Conservation (phyloP, 2,888 invertebrate genomes). For the Chouioia cunea region DNA sequence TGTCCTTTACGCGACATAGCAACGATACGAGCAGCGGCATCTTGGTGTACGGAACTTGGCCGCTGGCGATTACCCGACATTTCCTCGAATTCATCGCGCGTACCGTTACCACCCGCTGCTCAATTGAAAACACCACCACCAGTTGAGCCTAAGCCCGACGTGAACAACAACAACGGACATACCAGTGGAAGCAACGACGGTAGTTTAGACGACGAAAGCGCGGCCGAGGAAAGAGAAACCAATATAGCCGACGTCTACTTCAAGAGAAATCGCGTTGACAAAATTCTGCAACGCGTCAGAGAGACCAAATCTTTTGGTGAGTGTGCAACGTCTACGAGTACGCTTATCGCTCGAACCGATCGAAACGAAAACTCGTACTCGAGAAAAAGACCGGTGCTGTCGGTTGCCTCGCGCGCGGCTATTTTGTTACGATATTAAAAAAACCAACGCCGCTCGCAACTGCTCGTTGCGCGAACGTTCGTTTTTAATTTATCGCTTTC, state of each 20-base stretch:
- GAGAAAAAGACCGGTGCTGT: too few species aligned
- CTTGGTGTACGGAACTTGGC: constrained; percentile 65
- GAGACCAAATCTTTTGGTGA: constrained; percentile 65
- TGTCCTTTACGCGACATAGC: constrained; percentile 64
- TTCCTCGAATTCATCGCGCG: constrained; percentile 54
- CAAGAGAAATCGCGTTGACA: constrained; percentile 61
- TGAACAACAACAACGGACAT: constrained; percentile 60
- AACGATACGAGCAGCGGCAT: constrained; percentile 60
- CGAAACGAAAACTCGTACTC: too few species aligned
- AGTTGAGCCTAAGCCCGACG: constrained; percentile 50
- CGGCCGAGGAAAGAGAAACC: constrained; percentile 46
- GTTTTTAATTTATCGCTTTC: background rate
- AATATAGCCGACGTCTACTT: constrained; percentile 64
- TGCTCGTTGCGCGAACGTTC: too few species aligned
- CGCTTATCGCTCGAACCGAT: background rate
- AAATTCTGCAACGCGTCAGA: constrained; percentile 61
- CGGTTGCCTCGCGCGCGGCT: too few species aligned
- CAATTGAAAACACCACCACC: constrained; percentile 52
- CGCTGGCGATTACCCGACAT: constrained; percentile 65
- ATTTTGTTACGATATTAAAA: too few species aligned
- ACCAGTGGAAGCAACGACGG: constrained; percentile 47
- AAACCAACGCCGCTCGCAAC: too few species aligned
- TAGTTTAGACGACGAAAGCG: constrained; percentile 47
- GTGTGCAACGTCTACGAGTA: constrained; percentile 22
- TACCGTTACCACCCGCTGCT: constrained; percentile 62